phyloP scores from a whole-genome alignment of 2,888 invertebrate species.

The Oscheius sp. region DNA sequence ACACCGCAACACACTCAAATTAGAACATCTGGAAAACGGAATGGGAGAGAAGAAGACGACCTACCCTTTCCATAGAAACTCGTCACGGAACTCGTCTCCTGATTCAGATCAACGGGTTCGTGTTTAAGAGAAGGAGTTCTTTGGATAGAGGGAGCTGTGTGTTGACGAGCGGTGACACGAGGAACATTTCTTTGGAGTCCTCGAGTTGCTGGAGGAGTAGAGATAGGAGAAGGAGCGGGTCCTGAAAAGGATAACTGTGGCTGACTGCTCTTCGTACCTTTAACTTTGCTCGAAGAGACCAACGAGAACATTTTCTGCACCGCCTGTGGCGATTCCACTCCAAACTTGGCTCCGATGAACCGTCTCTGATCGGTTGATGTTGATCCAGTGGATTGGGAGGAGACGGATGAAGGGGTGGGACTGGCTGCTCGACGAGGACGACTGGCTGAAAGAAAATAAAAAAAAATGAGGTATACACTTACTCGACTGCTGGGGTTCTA shows the following conservation, averaged over 20 bases:
- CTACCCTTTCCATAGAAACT: slow-evolving; percentile 49
- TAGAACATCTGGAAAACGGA: slow-evolving; percentile 29
- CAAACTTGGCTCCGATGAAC: slow-evolving; percentile 71
- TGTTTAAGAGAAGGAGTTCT: slow-evolving; percentile 29
- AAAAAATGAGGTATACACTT: too few relatives aligned
- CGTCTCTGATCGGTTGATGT: slow-evolving; percentile 37
- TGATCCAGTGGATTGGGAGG: slow-evolving; percentile 81
- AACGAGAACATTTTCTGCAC: slow-evolving; percentile 92
- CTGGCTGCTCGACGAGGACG: slow-evolving; percentile 76
- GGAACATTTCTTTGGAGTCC: slow-evolving; percentile 48
- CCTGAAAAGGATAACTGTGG: not conserved
- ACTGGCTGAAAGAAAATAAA: too few relatives aligned
- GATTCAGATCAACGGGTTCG: slow-evolving; percentile 47
- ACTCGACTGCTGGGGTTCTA: slow-evolving; percentile 76
- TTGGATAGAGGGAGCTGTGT: slow-evolving; percentile 21
- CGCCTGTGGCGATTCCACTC: slow-evolving; percentile 94
- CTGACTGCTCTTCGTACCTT: too few relatives aligned
- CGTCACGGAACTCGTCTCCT: slow-evolving; percentile 52
- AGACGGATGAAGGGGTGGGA: slow-evolving; percentile 83
- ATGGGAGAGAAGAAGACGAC: not conserved
- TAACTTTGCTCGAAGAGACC: slow-evolving; percentile 57
- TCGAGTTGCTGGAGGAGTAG: slow-evolving; percentile 34
- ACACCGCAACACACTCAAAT: slow-evolving; percentile 28
- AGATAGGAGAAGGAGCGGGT: slow-evolving; percentile 2
- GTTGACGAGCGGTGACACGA: slow-evolving; percentile 38